Conservation (phyloP, 2,113 vertebrate species). For the Pomatorhinus ruficollis region DNA sequence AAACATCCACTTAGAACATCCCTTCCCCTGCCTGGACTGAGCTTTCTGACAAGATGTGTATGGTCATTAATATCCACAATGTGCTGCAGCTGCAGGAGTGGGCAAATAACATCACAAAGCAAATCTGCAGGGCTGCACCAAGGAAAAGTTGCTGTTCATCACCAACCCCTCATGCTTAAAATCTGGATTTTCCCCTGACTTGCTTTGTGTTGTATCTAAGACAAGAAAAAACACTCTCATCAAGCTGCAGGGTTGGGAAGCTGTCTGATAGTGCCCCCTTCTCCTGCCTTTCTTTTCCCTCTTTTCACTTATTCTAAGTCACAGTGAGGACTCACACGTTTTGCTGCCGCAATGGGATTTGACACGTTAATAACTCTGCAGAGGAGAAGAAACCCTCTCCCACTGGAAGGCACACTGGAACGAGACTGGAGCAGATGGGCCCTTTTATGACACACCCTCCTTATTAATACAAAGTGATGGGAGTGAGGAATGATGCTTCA, state of each 20-base stretch:
- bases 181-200: neutral
- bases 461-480: conserved; percentile 7
- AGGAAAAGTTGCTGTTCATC: neutral
- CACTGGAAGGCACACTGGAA: neutral
- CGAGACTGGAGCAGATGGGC: neutral
- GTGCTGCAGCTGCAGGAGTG: neutral
- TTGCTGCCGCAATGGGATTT: neutral
- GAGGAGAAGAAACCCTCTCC: neutral
- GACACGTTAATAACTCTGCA: neutral
- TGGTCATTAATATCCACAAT: neutral
- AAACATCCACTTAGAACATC: neutral
- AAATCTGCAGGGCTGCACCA: neutral
- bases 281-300: neutral
- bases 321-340: neutral
- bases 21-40: neutral
- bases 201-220: neutral
- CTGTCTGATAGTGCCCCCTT: neutral
- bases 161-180: neutral
- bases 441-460: neutral
- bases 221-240: neutral
- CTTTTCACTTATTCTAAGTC: neutral
- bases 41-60: neutral
- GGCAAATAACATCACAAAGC: neutral
- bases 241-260: neutral
- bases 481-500: conserved; percentile 15